These are phyloP conservation scores for Nemoura dubitans DNA, from an alignment of 2,888 invertebrate genomes.

Conservation along the genomic window DNA sequence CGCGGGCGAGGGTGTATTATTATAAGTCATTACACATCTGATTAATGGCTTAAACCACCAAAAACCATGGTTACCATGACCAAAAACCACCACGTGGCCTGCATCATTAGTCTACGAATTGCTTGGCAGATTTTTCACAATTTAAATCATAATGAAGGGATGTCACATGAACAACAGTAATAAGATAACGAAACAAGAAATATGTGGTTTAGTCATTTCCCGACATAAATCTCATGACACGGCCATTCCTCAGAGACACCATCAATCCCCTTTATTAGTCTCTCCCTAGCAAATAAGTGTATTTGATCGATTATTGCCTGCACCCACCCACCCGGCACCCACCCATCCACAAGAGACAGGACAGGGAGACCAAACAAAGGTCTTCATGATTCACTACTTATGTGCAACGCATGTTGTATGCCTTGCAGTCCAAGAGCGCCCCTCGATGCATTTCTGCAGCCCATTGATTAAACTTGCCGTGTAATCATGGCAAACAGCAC, in stretches of 20 bases:
- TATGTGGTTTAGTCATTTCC: background rate
- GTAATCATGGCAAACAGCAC: constrained; percentile 13
- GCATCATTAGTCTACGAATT: background rate
- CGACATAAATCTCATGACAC: background rate
- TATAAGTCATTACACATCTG: background rate
- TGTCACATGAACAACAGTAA: background rate
- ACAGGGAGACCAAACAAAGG: background rate
- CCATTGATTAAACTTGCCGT: constrained; percentile 19
- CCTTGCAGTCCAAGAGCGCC: background rate
- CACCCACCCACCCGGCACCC: background rate
- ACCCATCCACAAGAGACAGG: background rate
- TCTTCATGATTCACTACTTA: constrained; percentile 5
- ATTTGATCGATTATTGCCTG: background rate
- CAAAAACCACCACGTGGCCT: background rate
- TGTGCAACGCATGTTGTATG: background rate
- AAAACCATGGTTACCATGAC: too few species aligned
- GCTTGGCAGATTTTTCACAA: background rate
- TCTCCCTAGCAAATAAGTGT: background rate
- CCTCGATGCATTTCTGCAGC: background rate
- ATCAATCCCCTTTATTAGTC: background rate
- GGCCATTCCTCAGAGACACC: background rate
- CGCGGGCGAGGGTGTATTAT: background rate
- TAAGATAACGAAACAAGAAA: background rate
- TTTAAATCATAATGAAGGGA: background rate
- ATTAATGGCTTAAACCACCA: background rate